Base-by-base conservation (phyloP, 2,797 vertebrate genomes). In the Catharus ustulatus region DNA sequence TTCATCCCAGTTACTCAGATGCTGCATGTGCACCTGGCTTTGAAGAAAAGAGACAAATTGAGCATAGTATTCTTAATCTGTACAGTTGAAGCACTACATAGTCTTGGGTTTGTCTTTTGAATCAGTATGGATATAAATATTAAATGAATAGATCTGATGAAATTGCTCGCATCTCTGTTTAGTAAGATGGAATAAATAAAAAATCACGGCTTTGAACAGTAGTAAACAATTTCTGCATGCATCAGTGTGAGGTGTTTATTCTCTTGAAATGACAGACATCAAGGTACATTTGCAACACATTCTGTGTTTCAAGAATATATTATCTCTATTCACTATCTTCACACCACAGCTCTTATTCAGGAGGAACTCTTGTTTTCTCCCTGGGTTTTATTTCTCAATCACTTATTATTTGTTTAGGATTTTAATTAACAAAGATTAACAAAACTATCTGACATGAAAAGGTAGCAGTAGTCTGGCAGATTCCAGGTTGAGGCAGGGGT, bases 181-280 rank as follows among this genome's bases (percentile, higher is more conserved):
- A 92, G 68, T 64, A 80, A 77, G 68, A 61, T 74, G 46, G 72
- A 89, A 91, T 94, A 89, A 92, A 89, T 81, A 68, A 64, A 74
- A 91, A 55, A 26, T 69, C 72, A 74, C 1, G 5, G 58, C 87
- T 92, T 77, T 96, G 78, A 94, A 68, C 27, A n/a, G 72, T 77
- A 87, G 82, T 85, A 95, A 95, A 91, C 91, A 91, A 32, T 66
- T 89, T 51, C 69, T 75, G 72, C 66, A 57, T 81, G 34, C 51
- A 54, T 88, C 68, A 81, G n/a, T 42, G 27, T 82, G 74, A 92
- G 46, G 11, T 92, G 52, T 82, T 85, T 67, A 67, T 87, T 92
- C 42, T 87, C 69, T 71, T 49, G 89, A 85, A 78, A 71, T 89
- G 58, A 75, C 58, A 91, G 68, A 46, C 64, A 71, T 85, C 68